Base-by-base conservation (phyloP, 2,888 invertebrate genomes). In the Tridacna crocea region DNA sequence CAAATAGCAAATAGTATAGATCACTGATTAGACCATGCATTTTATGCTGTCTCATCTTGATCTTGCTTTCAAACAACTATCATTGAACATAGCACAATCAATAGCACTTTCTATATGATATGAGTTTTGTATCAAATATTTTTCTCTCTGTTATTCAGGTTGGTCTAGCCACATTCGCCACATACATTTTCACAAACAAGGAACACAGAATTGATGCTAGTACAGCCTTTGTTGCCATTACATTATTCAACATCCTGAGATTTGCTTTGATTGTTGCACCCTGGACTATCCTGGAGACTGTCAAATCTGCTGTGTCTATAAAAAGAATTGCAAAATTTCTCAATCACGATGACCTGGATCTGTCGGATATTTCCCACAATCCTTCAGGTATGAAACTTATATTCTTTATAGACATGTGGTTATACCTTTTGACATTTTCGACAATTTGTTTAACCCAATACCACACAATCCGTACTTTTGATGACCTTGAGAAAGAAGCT, bases 251-350 rank as follows among this genome's bases (percentile, higher is more conserved):
- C 84, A 93, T 94, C 70, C 89, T 94, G 27, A 87, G 92, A 95
- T 98, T 98, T 95, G 99, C 99, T 92, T 96, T 99, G 95, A 97
- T 98, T 94, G 97, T 99, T 97, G 96, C 98, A 95, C 98, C 99
- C 94, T 98, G 98, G 96, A 97, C 98, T 96, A 97, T 99, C 94
- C 87, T 93, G 66, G 87, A 87, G 75, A 73, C 83, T 8, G 74
- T 89, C 26, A 87, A 83, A 68, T 72, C 78, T 48, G 65, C 63
- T 17, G 90, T 90, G 46, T 90, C 90, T 1, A 26, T 88, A 4
- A 84, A 80, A 48, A 77, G 90, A 19, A 77, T 90, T 27, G 75
- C 80, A 24, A 85, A 82, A 47, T 90, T 88, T 66, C 82, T 90
- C 19, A 87, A 84, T 61, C 80, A 84, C 77, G 87, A 85, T 36